Evolutionary conservation across 2,888 invertebrate genomes (phyloP), one percentile per base, ranked within the genome.

Genomic region (Eupeodes luniger): DNA sequence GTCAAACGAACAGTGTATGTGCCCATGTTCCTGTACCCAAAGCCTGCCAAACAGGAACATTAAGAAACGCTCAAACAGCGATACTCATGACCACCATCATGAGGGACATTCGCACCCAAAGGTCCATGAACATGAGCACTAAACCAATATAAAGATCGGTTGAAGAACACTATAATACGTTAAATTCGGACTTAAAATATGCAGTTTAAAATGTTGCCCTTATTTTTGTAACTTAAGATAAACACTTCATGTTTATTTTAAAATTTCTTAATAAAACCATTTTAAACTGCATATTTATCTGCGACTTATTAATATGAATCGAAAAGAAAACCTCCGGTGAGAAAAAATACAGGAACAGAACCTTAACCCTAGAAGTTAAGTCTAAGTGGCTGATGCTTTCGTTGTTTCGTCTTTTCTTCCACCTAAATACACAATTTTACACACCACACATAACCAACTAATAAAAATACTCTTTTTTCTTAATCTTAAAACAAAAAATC

Each of bases 21-120:
- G 93, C 74, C 93, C 93, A 7, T 93, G 93, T 83, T 93, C 93
- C 34, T 93, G 93, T 89, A 92, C 91, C 12, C 93, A 93, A 89
- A 93, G 92, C 27, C 85, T 93, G 82, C 92, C 92, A 36, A 90
- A 89, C 57, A 81, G 79, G 81, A 81, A 90, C 16, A 91, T 92
- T 74, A 91, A 91, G 87, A 92, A 92, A 89, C 93, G 92, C 27
- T 81, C 87, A 40, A 75, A 70, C 62, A 49, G 49, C 5, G 62
- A 74, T 16, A 76, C 55, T 55, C 69, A 61, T 44, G 67, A 53
- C 47, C 59, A 55, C n/a, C 91, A 91, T 51, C 76, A 91, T 44
- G 82, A 64, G 27, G 34, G 67, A 57, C 78, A 14, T 36, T 53
- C 36, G 11, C 9, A n/a, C 11, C n/a, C 69, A 53, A 36, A 53